Evolutionary conservation across 1,140 invertebrate species (phyloP).

Genomic region (Planococcus citri): DNA sequence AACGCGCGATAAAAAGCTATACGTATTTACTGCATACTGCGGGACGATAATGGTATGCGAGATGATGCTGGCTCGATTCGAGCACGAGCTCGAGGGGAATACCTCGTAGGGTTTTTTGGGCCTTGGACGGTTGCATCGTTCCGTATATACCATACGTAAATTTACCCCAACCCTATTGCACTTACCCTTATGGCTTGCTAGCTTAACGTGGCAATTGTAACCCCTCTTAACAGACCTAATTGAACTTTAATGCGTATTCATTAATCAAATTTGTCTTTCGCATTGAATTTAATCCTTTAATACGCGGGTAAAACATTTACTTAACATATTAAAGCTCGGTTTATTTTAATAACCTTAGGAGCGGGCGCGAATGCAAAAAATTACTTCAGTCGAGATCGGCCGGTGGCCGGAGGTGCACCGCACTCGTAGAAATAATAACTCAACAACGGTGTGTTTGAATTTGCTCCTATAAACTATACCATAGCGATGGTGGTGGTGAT

Average conservation of each 20-base stretch:
- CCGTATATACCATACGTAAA: background rate
- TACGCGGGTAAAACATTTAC: slow-evolving; percentile 1
- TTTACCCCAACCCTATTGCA: slow-evolving; percentile 8
- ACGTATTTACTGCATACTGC: background rate
- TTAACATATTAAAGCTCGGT: slow-evolving; percentile 4
- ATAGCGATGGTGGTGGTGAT: too few species aligned
- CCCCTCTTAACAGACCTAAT: slow-evolving; percentile 12
- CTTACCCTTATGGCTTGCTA: background rate
- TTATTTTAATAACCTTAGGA: background rate
- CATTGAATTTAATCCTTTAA: slow-evolving; percentile 13
- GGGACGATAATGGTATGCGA: background rate
- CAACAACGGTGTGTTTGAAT: too few species aligned
- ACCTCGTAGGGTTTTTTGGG: too few species aligned
- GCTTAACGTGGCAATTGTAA: slow-evolving; percentile 1
- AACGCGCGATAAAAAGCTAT: slow-evolving; percentile 12
- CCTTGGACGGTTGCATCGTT: background rate
- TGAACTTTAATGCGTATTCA: slow-evolving; percentile 21
- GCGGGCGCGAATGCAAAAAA: background rate
- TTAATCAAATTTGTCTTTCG: slow-evolving; percentile 19
- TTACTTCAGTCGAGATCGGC: too few species aligned
- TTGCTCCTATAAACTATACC: too few species aligned
- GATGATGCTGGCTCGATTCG: background rate
- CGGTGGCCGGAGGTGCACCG: too few species aligned
- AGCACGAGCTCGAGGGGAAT: too few species aligned
- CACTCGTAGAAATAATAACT: too few species aligned